Percentiles rank a stretch among this genome's conserved stretches.
Evolutionary conservation across 2,888 invertebrate species (phyloP).

Genomic region (Punctoribates punctum): DNA sequence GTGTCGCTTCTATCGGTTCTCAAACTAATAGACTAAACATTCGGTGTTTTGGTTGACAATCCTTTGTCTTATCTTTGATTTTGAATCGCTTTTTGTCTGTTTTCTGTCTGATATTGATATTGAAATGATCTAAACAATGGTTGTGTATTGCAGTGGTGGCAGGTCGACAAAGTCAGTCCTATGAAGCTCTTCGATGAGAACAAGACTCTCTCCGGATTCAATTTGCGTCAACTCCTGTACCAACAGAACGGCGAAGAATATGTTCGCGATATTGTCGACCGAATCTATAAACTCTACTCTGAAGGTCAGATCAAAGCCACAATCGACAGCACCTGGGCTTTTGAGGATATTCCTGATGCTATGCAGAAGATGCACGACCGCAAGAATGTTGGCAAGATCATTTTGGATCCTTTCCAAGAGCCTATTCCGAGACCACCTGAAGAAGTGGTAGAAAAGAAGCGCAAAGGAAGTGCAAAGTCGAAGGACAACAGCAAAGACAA

Average conservation of each 20-base stretch:
- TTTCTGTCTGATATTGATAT: not conserved
- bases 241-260: conserved; percentile 66
- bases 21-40: not conserved
- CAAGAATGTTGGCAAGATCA: conserved; percentile 82
- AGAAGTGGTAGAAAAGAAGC: conserved; percentile 40
- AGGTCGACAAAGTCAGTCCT: conserved; percentile 83
- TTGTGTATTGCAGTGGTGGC: conserved; percentile 68
- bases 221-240: conserved; percentile 70
- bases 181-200: conserved; percentile 84
- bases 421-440: conserved; percentile 51
- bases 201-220: conserved; percentile 75
- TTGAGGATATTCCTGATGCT: conserved; percentile 81
- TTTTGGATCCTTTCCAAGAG: conserved; percentile 65
- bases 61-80: not conserved
- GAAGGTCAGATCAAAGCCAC: conserved; percentile 75
- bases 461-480: conserved; percentile 24
- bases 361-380: conserved; percentile 91
- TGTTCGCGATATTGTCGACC: conserved; percentile 67
- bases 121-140: not conserved
- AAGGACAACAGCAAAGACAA: conserved; percentile 37
- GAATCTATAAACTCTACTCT: conserved; percentile 70
- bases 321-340: conserved; percentile 79
- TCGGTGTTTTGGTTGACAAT: not conserved
- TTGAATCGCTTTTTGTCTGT: not conserved
- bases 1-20: not conserved